Percentiles rank a stretch among this genome's conserved stretches.
Conservation (phyloP, 2,113 vertebrate species). For the Cisticola juncidis region DNA sequence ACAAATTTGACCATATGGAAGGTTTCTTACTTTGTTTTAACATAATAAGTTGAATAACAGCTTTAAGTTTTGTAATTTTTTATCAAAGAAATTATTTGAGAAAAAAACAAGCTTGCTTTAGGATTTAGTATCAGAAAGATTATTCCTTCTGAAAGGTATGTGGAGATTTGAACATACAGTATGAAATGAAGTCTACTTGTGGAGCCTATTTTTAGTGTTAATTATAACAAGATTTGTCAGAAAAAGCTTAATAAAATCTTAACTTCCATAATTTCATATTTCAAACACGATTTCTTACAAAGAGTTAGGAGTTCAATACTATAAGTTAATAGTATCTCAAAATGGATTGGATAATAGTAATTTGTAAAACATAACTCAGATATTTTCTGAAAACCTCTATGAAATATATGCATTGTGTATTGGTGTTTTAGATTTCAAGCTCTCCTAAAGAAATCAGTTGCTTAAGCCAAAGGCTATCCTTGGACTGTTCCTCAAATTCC, state of each 20-base stretch:
- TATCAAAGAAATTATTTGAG: background rate
- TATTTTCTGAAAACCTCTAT: background rate
- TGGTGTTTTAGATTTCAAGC: background rate
- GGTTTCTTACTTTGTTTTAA: background rate
- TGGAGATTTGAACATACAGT: background rate
- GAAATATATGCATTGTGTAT: background rate
- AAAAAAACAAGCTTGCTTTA: background rate
- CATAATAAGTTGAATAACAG: background rate
- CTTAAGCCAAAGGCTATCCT: background rate
- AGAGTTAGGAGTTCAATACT: background rate
- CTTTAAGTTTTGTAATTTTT: background rate
- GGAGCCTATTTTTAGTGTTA: background rate
- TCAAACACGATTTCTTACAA: background rate
- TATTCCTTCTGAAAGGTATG: background rate
- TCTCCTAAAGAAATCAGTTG: background rate
- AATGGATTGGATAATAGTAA: background rate
- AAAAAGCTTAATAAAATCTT: background rate
- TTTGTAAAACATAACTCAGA: background rate
- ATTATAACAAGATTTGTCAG: background rate
- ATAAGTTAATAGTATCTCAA: background rate
- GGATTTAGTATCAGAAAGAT: background rate
- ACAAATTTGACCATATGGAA: background rate
- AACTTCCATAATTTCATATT: background rate
- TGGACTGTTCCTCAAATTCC: background rate
- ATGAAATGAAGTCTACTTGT: background rate